phyloP scores from a whole-genome alignment of 2,113 vertebrate species.

The rabbit (Oryctolagus cuniculus) region mOryCun1.1 NC_091433.1:194969001-194969500 shows the following conservation, averaged over 20 bases:
- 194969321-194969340: not conserved
- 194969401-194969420: not conserved
- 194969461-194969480: accelerated
- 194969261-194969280: not conserved
- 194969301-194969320: not conserved
- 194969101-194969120: no score
- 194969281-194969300: not conserved
- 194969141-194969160: no score
- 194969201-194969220: no score
- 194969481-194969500: not conserved
- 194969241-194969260: not conserved
- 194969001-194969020: no score
- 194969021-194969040: no score
- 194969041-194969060: no score
- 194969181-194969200: no score
- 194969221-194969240: not conserved
- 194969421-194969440: no score
- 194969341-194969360: not conserved
- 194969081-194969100: no score
- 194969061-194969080: no score
- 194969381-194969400: not conserved
- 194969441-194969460: not conserved
- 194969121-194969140: no score
- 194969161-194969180: no score
- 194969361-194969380: not conserved